Base-by-base conservation (phyloP, 2,797 vertebrate genomes). In the Ciconia nigra region DNA sequence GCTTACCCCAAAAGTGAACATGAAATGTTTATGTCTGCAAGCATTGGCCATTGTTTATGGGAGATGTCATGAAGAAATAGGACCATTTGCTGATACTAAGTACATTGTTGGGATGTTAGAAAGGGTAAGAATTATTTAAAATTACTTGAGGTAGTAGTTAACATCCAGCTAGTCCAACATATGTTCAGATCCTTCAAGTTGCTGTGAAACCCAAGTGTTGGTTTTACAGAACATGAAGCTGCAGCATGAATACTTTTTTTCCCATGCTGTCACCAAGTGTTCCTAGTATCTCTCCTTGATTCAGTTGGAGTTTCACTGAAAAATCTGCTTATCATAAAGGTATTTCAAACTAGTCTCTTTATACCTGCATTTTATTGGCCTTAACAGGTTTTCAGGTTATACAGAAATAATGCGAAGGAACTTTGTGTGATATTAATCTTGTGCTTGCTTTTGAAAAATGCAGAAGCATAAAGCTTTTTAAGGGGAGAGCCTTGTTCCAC, bases 21-120 rank as follows among this genome's bases (percentile, higher is more conserved):
- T 99, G 99, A 99, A 99, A 98, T 99, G 99, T 97, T 98, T 99
- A 90, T 99, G 99, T 98, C 98, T 99, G 93, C 99, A 99, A 99
- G 99, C 99, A 6, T 98, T 99, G 80, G 97, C 99, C 31, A 99
- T 99, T 97, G 99, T 99, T 93, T 99, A 99, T n/a, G 99, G 99
- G 91, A 99, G 99, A 95, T 99, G 99, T 97, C 99, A 97, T 70
- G 99, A 99, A 96, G 99, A 99, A 97, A 99, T 99, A 47, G 99
- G 99, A 80, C 98, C 99, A 5, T 99, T 99, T 97, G 97, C 99
- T 22, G 99, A 99, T 97, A 99, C 99, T 8, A 99, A 99, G 98
- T 99, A 99, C 95, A 99, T 99, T 51, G 98, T 99, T 95, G 99
- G 99, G 95, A 99, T 99, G 99, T 96, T 99, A 92, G 99, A 99